Conservation (phyloP, 2,797 vertebrate genomes). For the Enteromius afrohamiltoni region DNA sequence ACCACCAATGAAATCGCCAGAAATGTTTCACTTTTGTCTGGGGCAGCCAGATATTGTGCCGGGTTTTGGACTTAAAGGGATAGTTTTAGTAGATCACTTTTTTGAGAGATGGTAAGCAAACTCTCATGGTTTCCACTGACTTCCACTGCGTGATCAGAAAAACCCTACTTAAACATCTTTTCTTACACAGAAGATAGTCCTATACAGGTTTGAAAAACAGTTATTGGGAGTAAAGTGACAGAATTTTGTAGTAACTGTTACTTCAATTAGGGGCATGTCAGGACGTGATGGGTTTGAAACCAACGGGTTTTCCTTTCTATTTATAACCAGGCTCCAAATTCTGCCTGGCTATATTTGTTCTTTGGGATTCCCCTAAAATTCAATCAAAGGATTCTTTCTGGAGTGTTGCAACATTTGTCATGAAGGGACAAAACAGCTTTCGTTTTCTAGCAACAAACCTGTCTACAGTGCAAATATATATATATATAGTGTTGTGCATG, state of each 20-base stretch:
- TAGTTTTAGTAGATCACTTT: no score
- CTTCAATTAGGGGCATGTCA: neutral
- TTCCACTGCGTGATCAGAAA: neutral
- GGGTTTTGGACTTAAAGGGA: neutral
- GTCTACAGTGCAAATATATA: neutral
- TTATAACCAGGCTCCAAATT: neutral
- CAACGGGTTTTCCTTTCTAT: neutral
- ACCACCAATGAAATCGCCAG: neutral
- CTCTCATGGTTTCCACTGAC: no score
- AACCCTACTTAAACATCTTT: neutral
- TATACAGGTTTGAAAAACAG: neutral
- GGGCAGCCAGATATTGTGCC: no score
- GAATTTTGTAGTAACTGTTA: neutral
- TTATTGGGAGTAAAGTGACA: no score
- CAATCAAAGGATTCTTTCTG: neutral
- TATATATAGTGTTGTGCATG: neutral
- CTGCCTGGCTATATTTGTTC: neutral
- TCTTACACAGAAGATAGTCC: neutral
- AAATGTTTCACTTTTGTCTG: no score
- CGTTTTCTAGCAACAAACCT: neutral
- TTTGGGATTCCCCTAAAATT: neutral
- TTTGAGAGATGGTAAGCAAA: neutral
- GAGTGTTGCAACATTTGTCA: neutral
- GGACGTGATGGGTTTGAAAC: fast-evolving
- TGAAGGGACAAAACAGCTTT: neutral